Base-by-base conservation (phyloP, 2,113 vertebrate genomes). In the Zootoca vivipara region DNA sequence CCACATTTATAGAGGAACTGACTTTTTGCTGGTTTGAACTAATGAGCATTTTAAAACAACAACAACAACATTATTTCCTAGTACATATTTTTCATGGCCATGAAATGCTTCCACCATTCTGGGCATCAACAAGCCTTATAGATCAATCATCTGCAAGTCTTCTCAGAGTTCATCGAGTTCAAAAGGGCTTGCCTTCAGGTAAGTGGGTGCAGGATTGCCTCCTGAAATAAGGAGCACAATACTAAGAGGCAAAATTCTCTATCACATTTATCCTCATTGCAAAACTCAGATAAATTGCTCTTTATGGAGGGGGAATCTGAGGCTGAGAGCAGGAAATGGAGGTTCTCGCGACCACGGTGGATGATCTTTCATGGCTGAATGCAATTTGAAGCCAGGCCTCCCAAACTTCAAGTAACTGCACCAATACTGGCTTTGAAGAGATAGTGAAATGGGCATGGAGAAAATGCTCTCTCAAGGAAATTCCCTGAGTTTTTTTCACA, bases 1-100 rank as follows among this genome's bases (percentile, higher is more conserved):
- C 88, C 91, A 93, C 2, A 3, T 96, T 95, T 95, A 95, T 93
- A 93, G 91, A 93, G 95, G 95, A 95, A 96, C 93, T 69, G 62
- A 93, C 93, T 82, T 93, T 94, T 93, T 78, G 92, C 91, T 94
- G 87, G 91, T 92, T 94, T 89, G 70, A 78, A 33, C 93, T 95
- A 93, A 93, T 82, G 74, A 52, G 46, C 82, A 88, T 89, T 91
- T 90, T 62, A 89, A 91, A 92, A 94, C 93, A 92, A 88, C 33
- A 62, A 35, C 83, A 90, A 88, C 33, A 62, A 35, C 83, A 90
- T 74, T 65, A 69, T 85, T 95, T 95, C 87, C 93, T 93, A 87
- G 69, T 93, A 33, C 2, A 89, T 65, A 67, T 7, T 95, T 92
- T 73, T 92, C 2, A 9, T 65, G 56, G 28, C 58, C 72, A 30